Percentiles rank a stretch among this genome's conserved stretches.
Evolutionary conservation across 2,888 invertebrate species (phyloP).

Genomic region (Microctonus brassicae): DNA sequence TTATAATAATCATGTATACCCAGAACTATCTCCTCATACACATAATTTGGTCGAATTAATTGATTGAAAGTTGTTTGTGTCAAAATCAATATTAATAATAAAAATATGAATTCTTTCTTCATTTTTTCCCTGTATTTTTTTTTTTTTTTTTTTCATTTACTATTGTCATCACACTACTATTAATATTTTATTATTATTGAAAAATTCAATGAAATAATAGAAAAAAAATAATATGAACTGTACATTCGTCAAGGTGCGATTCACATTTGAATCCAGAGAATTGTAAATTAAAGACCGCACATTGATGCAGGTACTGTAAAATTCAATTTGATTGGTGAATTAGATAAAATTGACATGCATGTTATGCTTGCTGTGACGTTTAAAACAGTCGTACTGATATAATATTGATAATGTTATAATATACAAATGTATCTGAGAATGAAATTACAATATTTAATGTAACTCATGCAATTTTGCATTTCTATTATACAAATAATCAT

Average conservation of each 20-base stretch:
- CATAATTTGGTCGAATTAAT: constrained; percentile 53
- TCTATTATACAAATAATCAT: background rate
- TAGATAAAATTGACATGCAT: background rate
- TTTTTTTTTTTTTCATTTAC: background rate
- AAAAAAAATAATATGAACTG: background rate
- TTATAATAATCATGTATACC: constrained; percentile 62
- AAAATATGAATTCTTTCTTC: constrained; percentile 9
- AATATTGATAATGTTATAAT: background rate
- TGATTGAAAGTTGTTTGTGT: constrained; percentile 17
- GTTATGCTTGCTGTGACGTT: background rate
- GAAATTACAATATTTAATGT: background rate
- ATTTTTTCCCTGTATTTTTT: background rate
- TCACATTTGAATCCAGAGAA: background rate
- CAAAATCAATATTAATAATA: constrained; percentile 24
- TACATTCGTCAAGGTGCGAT: background rate
- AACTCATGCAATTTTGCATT: background rate
- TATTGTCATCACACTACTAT: background rate
- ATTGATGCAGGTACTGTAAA: background rate
- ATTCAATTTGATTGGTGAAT: background rate
- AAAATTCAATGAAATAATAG: background rate
- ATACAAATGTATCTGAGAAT: background rate
- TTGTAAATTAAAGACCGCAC: background rate
- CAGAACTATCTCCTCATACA: constrained; percentile 56
- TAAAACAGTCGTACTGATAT: background rate
- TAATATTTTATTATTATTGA: background rate